Base-by-base conservation (phyloP, 2,888 invertebrate species). In the Eupeodes luniger region DNA sequence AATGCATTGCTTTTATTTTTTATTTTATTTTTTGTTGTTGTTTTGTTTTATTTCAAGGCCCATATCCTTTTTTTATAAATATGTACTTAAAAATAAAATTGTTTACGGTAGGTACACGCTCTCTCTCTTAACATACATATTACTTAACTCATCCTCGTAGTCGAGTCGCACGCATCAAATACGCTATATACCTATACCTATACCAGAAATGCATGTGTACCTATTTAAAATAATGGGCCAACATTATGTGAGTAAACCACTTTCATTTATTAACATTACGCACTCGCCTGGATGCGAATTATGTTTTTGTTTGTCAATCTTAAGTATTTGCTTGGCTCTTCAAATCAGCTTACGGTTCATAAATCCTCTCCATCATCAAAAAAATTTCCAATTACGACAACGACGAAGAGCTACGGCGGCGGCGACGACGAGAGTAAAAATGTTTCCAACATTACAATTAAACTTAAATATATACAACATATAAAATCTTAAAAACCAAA, bases 321-420 rank as follows among this genome's bases (percentile, higher is more conserved):
- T 19, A 27, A 72, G 80, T 87, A 80, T 87, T 87, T 87, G 70
- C 80, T 76, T 84, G 67, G 67, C 87, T 84, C 87, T 87, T 87
- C 55, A 87, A 87, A 80, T 87, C 76, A 81, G 79, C 87, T 87
- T 87, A 87, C 84, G 87, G 87, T 80, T 80, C 87, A 87, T 84
- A 87, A 87, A 74, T 80, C 67, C 70, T 40, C 27, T 74, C n/a
- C 87, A 74, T 72, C 83, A 61, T 84, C 80, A 40, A 40, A 40
- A 40, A 86, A 84, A 87, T 53, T 51, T 81, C 85, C 76, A 85
- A 85, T 85, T 85, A 59, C 59, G 59, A 9, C 40, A 40, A 27
- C 27, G 27, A 27, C 27, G 27, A 27, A 27, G 27, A 27, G 27
- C 27, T 2, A 27, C 27, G 27, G 19, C 19, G 19, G 19, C 19